phyloP scores from a whole-genome alignment of 2,797 vertebrate species.

The Chaenodraco wilsoni region DNA sequence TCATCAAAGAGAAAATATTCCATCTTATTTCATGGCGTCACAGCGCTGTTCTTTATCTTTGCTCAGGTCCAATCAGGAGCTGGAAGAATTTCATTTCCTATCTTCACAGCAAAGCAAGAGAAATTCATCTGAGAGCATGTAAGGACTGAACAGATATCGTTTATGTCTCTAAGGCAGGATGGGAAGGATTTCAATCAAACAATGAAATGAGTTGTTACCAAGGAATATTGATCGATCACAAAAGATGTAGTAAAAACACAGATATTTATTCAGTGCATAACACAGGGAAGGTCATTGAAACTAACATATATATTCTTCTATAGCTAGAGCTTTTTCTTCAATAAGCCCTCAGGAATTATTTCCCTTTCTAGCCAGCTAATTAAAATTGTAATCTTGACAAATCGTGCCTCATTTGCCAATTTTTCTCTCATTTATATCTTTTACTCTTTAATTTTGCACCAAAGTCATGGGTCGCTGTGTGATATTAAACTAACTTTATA shows the following conservation, averaged over 20 bases:
- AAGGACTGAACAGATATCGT: not conserved
- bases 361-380: not conserved
- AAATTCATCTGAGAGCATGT: slow-evolving; percentile 33
- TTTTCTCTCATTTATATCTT: not conserved
- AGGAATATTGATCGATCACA: not conserved
- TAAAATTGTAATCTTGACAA: slow-evolving; percentile 1
- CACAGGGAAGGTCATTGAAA: not conserved
- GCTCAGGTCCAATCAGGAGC: slow-evolving; percentile 57
- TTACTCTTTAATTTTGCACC: not conserved
- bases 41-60: slow-evolving; percentile 38
- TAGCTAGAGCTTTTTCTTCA: not conserved
- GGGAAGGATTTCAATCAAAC: slow-evolving; percentile 4
- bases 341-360: not conserved
- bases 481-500: slow-evolving; percentile 6
- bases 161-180: not conserved
- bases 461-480: not conserved
- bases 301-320: no score
- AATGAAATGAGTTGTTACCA: not conserved
- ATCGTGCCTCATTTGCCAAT: not conserved
- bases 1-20: no score
- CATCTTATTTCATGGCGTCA: slow-evolving; percentile 58
- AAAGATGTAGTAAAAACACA: not conserved
- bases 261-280: not conserved
- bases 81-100: slow-evolving; percentile 70
- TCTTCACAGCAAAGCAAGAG: slow-evolving; percentile 45